Evolutionary conservation across 2,888 invertebrate genomes (phyloP).

Genomic region (Drosophila hamatofila): DNA sequence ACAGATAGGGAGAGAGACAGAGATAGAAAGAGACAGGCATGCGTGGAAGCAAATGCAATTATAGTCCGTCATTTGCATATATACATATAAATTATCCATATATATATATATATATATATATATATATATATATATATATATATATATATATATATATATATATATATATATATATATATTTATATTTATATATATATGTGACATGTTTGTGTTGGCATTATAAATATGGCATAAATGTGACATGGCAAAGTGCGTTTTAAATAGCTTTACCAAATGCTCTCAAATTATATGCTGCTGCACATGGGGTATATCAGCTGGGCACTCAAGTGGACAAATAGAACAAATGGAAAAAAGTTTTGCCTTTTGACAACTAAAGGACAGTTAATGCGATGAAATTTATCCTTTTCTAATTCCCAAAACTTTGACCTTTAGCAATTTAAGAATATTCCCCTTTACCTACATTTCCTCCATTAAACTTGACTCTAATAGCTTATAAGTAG

Average conservation of each 20-base stretch:
- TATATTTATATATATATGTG: conserved; percentile 5
- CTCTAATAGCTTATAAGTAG: no score
- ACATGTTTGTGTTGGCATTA: conserved; percentile 6
- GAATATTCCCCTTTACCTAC: no score
- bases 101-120: conserved; percentile 8
- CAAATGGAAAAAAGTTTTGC: background rate
- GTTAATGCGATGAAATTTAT: no score
- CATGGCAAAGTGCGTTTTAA: conserved; percentile 30
- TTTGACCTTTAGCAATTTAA: no score
- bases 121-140: conserved; percentile 3
- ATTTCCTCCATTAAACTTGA: no score
- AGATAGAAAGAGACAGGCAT: background rate
- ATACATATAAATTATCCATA: conserved; percentile 34
- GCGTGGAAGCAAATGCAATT: conserved; percentile 47
- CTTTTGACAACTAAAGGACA: no score
- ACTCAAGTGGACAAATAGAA: background rate
- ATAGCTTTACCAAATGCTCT: conserved; percentile 22
- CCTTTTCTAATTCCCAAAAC: no score
- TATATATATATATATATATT: conserved; percentile 37
- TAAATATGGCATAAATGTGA: conserved; percentile 18
- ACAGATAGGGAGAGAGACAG: background rate
- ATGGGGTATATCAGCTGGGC: background rate
- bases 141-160: conserved; percentile 43
- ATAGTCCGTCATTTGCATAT: conserved; percentile 47
- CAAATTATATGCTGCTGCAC: background rate